Evolutionary conservation across 1,140 invertebrate genomes (phyloP).

Genomic region (Drosophila prosaltans): DNA sequence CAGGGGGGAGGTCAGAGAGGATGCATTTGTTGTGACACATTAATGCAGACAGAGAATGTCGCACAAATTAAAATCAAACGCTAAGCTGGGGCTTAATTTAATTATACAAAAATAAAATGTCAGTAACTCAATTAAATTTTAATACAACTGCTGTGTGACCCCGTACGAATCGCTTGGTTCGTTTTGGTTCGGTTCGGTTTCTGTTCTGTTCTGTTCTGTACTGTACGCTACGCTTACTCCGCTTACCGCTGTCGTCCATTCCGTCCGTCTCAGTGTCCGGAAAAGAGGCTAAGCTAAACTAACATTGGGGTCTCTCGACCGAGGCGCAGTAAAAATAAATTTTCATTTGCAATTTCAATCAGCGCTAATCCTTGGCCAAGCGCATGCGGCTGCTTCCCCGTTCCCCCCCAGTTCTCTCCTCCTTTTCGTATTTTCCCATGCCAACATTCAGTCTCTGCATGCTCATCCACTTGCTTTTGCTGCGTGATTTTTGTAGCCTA

Average conservation of each 20-base stretch:
- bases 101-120: conserved; percentile 82
- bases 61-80: conserved; percentile 83
- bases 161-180: neutral
- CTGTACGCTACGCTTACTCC: too few relatives aligned
- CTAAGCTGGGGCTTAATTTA: conserved; percentile 79
- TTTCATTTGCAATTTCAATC: conserved; percentile 83
- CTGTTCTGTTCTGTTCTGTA: neutral
- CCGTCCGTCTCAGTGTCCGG: conserved; percentile 2
- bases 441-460: too few relatives aligned
- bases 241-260: neutral
- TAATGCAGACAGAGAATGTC: conserved; percentile 64
- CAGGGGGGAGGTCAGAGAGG: neutral
- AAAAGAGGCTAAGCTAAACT: conserved; percentile 64
- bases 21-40: conserved; percentile 55
- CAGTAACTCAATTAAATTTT: conserved; percentile 82
- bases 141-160: conserved; percentile 58
- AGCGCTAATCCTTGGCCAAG: conserved; percentile 81
- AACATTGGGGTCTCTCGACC: conserved; percentile 51
- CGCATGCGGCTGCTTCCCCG: conserved; percentile 62
- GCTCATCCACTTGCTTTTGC: conserved; percentile 24
- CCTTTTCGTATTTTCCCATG: too few relatives aligned
- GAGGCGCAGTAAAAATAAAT: conserved; percentile 78
- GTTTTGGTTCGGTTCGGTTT: neutral
- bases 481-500: conserved; percentile 80
- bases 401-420: neutral